phyloP scores from a whole-genome alignment of 2,888 invertebrate genomes.

The Abrostola tripartita region DNA sequence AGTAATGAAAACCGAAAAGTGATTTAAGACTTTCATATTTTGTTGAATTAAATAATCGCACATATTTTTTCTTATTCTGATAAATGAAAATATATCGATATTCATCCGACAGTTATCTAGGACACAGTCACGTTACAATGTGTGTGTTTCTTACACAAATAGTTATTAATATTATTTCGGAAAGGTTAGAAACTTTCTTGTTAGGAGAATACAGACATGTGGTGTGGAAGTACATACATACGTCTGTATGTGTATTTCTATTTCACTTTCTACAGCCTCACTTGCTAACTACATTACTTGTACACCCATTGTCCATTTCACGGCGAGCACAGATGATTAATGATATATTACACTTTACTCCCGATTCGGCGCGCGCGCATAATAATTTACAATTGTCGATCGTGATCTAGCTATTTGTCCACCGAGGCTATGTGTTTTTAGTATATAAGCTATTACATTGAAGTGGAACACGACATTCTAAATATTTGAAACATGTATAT shows the following conservation, averaged over 20 bases:
- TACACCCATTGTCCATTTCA: conserved; percentile 46
- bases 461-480: conserved; percentile 51
- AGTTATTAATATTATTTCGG: no score
- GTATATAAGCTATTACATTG: conserved; percentile 55
- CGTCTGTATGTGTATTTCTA: background rate
- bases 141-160: no score
- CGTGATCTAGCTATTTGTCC: conserved; percentile 72
- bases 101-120: no score
- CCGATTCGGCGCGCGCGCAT: conserved; percentile 53
- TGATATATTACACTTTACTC: conserved; percentile 55
- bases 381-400: conserved; percentile 58
- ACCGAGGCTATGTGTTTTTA: conserved; percentile 57
- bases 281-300: conserved; percentile 17
- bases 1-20: no score
- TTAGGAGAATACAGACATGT: no score
- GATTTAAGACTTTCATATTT: no score
- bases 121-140: no score
- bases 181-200: no score
- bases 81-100: no score
- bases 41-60: no score
- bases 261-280: conserved; percentile 40
- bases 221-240: no score
- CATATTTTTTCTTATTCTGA: no score
- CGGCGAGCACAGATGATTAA: conserved; percentile 56
- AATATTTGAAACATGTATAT: conserved; percentile 34